Evolutionary conservation across 2,888 invertebrate genomes (phyloP).

Genomic region (Synergus laeviventris): DNA sequence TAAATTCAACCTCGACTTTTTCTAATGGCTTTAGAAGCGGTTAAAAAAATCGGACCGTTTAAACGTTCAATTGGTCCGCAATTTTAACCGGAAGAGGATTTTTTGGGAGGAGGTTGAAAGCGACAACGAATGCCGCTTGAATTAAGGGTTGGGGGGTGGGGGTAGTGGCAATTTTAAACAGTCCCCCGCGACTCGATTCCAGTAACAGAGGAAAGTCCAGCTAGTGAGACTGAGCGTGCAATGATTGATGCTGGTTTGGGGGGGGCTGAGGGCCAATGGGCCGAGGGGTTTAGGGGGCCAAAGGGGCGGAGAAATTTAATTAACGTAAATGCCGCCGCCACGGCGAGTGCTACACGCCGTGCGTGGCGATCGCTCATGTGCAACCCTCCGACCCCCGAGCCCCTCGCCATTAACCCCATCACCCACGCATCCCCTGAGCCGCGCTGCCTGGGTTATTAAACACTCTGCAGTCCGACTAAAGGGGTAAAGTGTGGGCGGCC

Average conservation of each 20-base stretch:
- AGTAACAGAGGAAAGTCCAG: conserved; percentile 51
- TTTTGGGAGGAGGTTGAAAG: background rate
- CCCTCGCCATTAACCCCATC: conserved; percentile 30
- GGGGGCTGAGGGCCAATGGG: conserved; percentile 52
- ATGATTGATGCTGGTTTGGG: conserved; percentile 72
- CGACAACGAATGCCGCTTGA: background rate
- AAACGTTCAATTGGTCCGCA: background rate
- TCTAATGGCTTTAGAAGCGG: conserved; percentile 10
- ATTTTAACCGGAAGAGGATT: conserved; percentile 3
- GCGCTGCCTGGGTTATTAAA: conserved; percentile 62
- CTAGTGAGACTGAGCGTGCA: conserved; percentile 63
- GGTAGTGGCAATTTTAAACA: conserved; percentile 62
- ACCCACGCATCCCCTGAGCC: conserved; percentile 37
- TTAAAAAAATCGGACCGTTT: conserved; percentile 9
- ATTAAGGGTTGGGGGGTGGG: conserved; percentile 11
- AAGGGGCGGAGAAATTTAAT: conserved; percentile 74
- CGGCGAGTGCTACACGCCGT: conserved; percentile 70
- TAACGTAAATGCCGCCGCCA: conserved; percentile 76
- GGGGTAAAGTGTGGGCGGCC: conserved; percentile 32
- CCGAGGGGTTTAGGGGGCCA: conserved; percentile 47
- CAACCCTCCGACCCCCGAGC: conserved; percentile 58
- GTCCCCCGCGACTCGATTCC: conserved; percentile 63
- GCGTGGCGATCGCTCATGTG: conserved; percentile 74
- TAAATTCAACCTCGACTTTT: conserved; percentile 1
- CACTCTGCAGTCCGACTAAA: conserved; percentile 58